Conservation (phyloP, 1,140 invertebrate genomes). For the Drosophila nikananu region DNA sequence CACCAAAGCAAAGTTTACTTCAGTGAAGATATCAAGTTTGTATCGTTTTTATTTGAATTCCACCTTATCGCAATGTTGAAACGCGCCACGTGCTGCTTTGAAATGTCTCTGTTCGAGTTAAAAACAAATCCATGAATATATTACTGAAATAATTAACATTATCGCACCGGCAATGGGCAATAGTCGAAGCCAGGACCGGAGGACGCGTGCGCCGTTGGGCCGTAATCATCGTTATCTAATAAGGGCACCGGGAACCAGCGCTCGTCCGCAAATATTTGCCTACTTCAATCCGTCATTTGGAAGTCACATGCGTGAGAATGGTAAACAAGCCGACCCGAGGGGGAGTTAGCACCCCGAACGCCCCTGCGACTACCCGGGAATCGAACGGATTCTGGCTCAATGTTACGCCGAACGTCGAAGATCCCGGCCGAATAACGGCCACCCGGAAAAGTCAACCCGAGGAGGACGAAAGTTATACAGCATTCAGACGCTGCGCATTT, state of each 20-base stretch:
- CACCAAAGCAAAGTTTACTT: conserved; percentile 3
- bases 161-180: conserved; percentile 60
- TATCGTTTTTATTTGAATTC: conserved; percentile 32
- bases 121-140: conserved; percentile 77
- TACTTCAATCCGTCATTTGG: conserved; percentile 85
- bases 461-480: conserved; percentile 55
- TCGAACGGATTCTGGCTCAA: conserved; percentile 56
- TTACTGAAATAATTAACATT: conserved; percentile 80
- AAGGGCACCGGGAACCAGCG: conserved; percentile 72
- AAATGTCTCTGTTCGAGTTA: conserved; percentile 58
- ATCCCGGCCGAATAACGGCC: conserved; percentile 26
- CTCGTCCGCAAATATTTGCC: conserved; percentile 79
- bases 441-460: conserved; percentile 65
- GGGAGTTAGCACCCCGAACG: conserved; percentile 7
- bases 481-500: conserved; percentile 48
- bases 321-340: conserved; percentile 69
- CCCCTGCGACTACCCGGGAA: not conserved
- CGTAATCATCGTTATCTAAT: conserved; percentile 75
- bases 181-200: conserved; percentile 39
- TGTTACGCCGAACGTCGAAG: conserved; percentile 50
- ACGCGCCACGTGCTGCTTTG: conserved; percentile 63
- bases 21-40: conserved; percentile 32
- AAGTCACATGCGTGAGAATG: conserved; percentile 85
- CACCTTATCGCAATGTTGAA: conserved; percentile 70
- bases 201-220: conserved; percentile 41